Percentiles rank a stretch among this genome's conserved stretches.
These are phyloP conservation scores for Gymnocypris eckloni DNA, from an alignment of 2,797 vertebrate genomes.

Conservation along the genomic window DNA sequence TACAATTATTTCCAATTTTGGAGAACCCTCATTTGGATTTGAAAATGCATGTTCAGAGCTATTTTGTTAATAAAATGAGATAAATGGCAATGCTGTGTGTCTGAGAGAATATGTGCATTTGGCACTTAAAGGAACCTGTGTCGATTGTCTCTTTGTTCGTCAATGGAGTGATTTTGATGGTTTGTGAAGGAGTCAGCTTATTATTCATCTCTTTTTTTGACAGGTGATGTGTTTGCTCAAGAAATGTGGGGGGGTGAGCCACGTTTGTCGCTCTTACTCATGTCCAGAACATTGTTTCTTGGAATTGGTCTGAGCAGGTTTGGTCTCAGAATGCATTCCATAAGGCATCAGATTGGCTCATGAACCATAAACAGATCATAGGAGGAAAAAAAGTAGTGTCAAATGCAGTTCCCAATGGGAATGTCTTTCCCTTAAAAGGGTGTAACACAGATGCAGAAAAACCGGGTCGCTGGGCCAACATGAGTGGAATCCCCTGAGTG, in stretches of 20 bases:
- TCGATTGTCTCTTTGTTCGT: background rate
- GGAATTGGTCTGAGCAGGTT: conserved; percentile 10
- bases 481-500: conserved; percentile 5
- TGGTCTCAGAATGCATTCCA: background rate
- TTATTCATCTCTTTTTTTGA: conserved; percentile 17
- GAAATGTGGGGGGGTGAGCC: background rate
- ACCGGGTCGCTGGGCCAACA: conserved; percentile 3
- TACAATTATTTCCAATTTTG: conserved; percentile 71
- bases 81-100: conserved; percentile 51
- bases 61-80: conserved; percentile 75
- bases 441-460: conserved; percentile 35
- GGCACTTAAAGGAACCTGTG: background rate
- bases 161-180: background rate
- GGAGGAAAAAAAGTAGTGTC: background rate
- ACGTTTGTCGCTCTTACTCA: background rate
- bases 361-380: conserved; percentile 9
- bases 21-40: conserved; percentile 59
- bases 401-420: conserved; percentile 21
- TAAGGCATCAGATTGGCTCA: background rate
- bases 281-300: conserved; percentile 11
- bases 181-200: conserved; percentile 7
- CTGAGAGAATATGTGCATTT: conserved; percentile 20
- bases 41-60: conserved; percentile 77
- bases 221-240: background rate
- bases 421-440: conserved; percentile 19